Conservation (phyloP, 2,888 invertebrate species). For the Tenthredo livida region DNA sequence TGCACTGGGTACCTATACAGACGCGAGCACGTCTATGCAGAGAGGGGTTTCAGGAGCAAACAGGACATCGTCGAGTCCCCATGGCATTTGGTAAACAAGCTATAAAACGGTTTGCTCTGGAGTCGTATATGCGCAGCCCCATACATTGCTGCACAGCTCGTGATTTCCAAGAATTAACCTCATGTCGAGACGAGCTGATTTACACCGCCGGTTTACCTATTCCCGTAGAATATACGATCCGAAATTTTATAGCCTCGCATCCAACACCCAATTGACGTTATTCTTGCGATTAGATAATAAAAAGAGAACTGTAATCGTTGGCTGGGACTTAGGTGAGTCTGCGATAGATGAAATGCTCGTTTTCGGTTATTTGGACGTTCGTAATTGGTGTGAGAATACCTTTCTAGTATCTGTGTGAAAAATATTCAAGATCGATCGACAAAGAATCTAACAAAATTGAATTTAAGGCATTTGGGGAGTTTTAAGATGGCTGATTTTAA, state of each 20-base stretch:
- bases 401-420: background rate
- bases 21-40: background rate
- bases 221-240: background rate
- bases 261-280: background rate
- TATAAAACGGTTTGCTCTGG: constrained; percentile 26
- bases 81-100: constrained; percentile 25
- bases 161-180: constrained; percentile 15
- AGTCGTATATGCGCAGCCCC: background rate
- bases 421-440: background rate
- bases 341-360: background rate
- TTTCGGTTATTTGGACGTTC: background rate
- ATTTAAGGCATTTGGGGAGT: background rate
- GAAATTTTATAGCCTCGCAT: background rate
- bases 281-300: background rate
- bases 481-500: background rate
- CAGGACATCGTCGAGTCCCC: constrained; percentile 39
- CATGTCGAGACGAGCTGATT: background rate
- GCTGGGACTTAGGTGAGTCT: too few relatives aligned
- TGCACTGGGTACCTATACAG: background rate
- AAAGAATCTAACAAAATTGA: background rate
- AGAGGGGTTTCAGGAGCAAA: constrained; percentile 24
- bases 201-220: background rate
- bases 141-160: background rate
- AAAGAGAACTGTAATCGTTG: too few relatives aligned
- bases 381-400: background rate